Conservation (phyloP, 2,888 invertebrate species). For the Mythimna lalbum region DNA sequence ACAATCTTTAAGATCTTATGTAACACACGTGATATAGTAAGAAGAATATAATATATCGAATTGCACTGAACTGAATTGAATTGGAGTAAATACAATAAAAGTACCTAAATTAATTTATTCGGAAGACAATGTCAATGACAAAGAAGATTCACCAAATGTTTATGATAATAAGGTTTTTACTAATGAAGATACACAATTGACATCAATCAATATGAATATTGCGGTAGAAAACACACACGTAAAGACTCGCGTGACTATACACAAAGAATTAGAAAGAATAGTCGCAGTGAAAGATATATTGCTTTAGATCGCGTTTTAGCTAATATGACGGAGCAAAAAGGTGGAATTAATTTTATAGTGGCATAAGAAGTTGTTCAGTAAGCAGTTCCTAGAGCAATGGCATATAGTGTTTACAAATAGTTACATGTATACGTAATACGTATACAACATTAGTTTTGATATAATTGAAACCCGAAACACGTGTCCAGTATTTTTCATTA, state of each 20-base stretch:
- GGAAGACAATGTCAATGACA: slow-evolving; percentile 3
- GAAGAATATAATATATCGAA: too few relatives aligned
- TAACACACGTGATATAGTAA: too few relatives aligned
- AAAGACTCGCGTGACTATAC: slow-evolving; percentile 42
- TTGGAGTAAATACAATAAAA: too few relatives aligned
- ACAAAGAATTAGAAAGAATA: slow-evolving; percentile 35
- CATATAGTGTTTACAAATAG: not conserved
- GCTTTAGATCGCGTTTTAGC: slow-evolving; percentile 29
- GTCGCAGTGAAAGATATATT: slow-evolving; percentile 40
- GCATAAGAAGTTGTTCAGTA: slow-evolving; percentile 13
- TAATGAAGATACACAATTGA: not conserved
- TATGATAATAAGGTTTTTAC: not conserved
- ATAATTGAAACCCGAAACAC: too few relatives aligned
- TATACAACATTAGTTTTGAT: too few relatives aligned
- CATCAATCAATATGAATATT: slow-evolving; percentile 12
- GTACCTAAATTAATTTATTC: not conserved
- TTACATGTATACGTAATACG: too few relatives aligned
- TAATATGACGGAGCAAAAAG: slow-evolving; percentile 30
- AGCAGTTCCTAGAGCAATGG: slow-evolving; percentile 41
- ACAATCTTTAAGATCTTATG: too few relatives aligned
- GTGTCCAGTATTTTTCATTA: too few relatives aligned
- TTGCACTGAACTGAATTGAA: too few relatives aligned
- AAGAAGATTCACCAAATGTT: not conserved
- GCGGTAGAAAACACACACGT: slow-evolving; percentile 18
- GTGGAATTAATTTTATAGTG: slow-evolving; percentile 15